Conservation (phyloP, 2,888 invertebrate species). For the Catocala sponsa region DNA sequence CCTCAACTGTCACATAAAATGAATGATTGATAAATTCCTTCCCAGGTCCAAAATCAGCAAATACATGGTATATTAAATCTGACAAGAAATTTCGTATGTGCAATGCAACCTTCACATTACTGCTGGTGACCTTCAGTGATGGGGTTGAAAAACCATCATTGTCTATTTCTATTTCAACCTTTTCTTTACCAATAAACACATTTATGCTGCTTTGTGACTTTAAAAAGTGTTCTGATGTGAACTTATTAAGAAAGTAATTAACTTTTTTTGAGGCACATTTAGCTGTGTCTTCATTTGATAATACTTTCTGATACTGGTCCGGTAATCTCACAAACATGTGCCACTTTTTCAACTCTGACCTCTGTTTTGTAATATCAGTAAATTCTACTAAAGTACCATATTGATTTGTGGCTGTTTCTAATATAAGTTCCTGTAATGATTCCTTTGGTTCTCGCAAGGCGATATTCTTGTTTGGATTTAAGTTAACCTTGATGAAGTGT, state of each 20-base stretch:
- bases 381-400: conserved; percentile 64
- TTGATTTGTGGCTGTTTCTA: conserved; percentile 47
- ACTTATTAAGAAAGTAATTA: conserved; percentile 54
- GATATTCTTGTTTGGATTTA: conserved; percentile 29
- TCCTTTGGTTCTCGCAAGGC: conserved; percentile 54
- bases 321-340: conserved; percentile 69
- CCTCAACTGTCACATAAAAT: conserved; percentile 70
- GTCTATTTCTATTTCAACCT: conserved; percentile 60
- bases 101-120: conserved; percentile 58
- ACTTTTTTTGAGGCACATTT: conserved; percentile 13
- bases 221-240: conserved; percentile 66
- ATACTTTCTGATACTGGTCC: conserved; percentile 53
- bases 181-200: conserved; percentile 61
- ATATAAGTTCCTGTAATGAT: conserved; percentile 58
- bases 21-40: conserved; percentile 60
- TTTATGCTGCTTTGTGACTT: conserved; percentile 56
- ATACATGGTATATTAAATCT: conserved; percentile 61
- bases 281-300: too few relatives aligned
- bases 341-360: conserved; percentile 43
- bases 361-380: conserved; percentile 37
- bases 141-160: conserved; percentile 67
- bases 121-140: conserved; percentile 61
- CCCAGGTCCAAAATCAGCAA: conserved; percentile 37
- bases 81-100: conserved; percentile 71
- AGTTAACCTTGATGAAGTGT: conserved; percentile 68